A percentile compares a stretch with the other conserved stretches of the same genome.
These are phyloP conservation scores for Stramonita haemastoma DNA, from an alignment of 2,888 invertebrate species.

Conservation along the genomic window DNA sequence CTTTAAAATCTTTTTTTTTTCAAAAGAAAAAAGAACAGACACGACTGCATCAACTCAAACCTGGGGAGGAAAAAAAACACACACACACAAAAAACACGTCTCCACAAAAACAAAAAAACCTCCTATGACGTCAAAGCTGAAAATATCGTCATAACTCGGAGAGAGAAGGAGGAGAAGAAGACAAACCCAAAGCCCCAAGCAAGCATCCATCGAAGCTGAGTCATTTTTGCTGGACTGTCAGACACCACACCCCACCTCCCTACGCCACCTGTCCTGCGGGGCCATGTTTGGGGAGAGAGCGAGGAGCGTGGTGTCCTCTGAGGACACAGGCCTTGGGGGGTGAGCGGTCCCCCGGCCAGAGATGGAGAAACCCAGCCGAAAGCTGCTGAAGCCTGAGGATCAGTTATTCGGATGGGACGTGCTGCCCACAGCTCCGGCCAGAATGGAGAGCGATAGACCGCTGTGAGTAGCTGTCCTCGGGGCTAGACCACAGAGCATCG, in stretches of 20 bases:
- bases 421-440: slow-evolving; percentile 6
- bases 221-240: too few relatives aligned
- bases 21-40: not conserved
- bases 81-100: too few relatives aligned
- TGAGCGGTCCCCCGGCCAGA: not conserved
- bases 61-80: too few relatives aligned
- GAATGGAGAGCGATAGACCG: not conserved
- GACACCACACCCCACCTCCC: too few relatives aligned
- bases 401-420: not conserved
- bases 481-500: not conserved
- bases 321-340: not conserved
- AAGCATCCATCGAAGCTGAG: too few relatives aligned
- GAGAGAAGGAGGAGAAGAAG: not conserved
- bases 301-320: not conserved
- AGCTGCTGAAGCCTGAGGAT: not conserved
- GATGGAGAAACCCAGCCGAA: not conserved
- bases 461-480: too few relatives aligned
- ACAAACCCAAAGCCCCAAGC: too few relatives aligned
- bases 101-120: not conserved
- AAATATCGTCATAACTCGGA: not conserved
- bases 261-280: too few relatives aligned
- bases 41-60: not conserved
- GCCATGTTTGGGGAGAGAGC: not conserved
- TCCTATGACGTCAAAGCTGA: not conserved
- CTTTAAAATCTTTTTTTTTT: not conserved